Evolutionary conservation across 2,888 invertebrate genomes (phyloP).

Genomic region (Hylaea fasciaria): DNA sequence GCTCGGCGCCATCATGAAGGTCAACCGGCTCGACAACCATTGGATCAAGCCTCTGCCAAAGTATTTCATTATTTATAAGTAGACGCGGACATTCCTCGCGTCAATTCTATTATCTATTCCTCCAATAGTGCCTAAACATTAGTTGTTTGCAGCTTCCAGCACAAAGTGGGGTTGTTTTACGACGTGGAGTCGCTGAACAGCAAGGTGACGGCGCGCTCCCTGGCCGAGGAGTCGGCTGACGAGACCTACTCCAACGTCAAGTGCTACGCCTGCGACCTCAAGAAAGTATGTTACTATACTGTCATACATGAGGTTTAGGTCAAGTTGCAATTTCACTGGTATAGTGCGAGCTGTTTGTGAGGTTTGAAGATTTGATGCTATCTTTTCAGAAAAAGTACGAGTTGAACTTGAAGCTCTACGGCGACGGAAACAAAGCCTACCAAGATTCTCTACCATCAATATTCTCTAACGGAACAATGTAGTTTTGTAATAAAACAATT

Average conservation of each 20-base stretch:
- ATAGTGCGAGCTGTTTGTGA: too few species aligned
- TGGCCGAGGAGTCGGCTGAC: conserved; percentile 42
- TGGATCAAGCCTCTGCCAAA: conserved; percentile 87
- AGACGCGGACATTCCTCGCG: too few species aligned
- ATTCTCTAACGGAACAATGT: conserved; percentile 46
- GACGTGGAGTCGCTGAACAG: conserved; percentile 57
- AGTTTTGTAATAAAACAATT: conserved; percentile 58
- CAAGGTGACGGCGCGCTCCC: conserved; percentile 58
- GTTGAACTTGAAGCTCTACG: conserved; percentile 44
- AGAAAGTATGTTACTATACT: conserved; percentile 41
- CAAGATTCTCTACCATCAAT: conserved; percentile 59
- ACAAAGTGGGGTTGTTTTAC: conserved; percentile 67
- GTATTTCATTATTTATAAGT: too few species aligned
- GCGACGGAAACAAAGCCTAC: conserved; percentile 31
- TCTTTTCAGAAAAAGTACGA: conserved; percentile 60
- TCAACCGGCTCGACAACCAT: conserved; percentile 87
- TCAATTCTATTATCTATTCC: too few species aligned
- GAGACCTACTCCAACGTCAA: conserved; percentile 58
- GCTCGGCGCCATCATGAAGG: conserved; percentile 87
- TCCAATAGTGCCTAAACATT: not conserved
- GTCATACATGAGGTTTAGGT: not conserved
- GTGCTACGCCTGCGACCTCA: conserved; percentile 68
- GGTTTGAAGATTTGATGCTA: not conserved
- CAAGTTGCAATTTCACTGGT: too few species aligned
- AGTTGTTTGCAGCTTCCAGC: conserved; percentile 56